Base-by-base conservation (phyloP, 2,113 vertebrate species). In the Stegostoma tigrinum region DNA sequence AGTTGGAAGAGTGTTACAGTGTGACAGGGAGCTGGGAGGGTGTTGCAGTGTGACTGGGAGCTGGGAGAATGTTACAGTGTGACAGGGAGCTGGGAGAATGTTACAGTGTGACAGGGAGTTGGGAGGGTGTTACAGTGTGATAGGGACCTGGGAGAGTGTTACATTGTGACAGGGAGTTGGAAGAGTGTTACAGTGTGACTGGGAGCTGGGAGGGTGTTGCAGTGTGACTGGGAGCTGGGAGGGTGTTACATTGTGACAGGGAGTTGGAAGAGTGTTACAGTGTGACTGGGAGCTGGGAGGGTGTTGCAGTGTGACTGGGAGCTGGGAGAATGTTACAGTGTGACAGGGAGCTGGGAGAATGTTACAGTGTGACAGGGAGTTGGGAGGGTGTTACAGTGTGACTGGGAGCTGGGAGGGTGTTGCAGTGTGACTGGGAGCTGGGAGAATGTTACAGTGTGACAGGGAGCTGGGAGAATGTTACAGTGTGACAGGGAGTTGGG, bases 271-370 rank as follows among this genome's bases (percentile, higher is more conserved):
- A 75, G 96, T 96, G 96, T 96, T 95, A 95, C 95, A 75, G 48
- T 55, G 67, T 96, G 64, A 95, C 48, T 3, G 95, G 64, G 66
- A 96, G 96, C 96, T 94, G 96, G 96, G 96, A 96, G 94, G 42
- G 94, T 66, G 86, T 52, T 95, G 48, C 70, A 85, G 94, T 95
- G 42, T 86, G 64, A 86, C 83, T 72, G 61, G 45, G 2, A 86
- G 15, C 66, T 15, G 89, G 94, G 66, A 67, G 4, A 45, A 66
- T 45, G 24, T 78, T 61, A 94, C 87, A 42, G 38, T 95, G 27
- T 42, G 19, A 70, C 48, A 48, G 67, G 23, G 48, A 95, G 61
- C 34, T 19, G 68, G 19, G 89, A 42, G n/a, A 38, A 8, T 2
- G 75, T 52, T 0, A 12, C 21, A 17, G 38, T 34, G 30, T 48